A percentile compares a stretch with the other conserved stretches of the same genome.
These are phyloP conservation scores for Sepioteuthis lessoniana DNA, from an alignment of 2,888 invertebrate species.

Conservation along the genomic window DNA sequence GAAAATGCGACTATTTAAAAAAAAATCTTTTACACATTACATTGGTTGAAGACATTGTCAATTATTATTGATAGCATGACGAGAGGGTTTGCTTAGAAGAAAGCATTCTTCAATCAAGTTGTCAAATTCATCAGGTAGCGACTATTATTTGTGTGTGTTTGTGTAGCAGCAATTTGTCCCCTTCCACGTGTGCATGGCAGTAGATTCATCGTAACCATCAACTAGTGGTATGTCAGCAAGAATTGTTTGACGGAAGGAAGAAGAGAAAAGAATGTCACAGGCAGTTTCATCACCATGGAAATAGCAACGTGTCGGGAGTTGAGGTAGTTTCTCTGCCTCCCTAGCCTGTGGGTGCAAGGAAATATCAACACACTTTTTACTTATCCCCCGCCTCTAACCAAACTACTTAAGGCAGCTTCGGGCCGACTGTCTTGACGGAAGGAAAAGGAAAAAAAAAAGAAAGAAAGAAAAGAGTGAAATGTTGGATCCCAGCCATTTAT, in stretches of 20 bases:
- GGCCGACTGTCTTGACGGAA: neutral
- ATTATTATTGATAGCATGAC: no score
- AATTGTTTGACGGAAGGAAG: slow-evolving; percentile 51
- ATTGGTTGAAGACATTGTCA: no score
- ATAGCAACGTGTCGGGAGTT: neutral
- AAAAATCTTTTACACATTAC: no score
- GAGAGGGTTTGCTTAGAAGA: no score
- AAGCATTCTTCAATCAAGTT: no score
- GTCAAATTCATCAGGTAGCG: no score
- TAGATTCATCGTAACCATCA: neutral
- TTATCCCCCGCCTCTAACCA: neutral
- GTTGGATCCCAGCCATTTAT: neutral
- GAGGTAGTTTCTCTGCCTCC: neutral
- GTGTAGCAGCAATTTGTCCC: no score
- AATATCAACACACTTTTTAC: neutral
- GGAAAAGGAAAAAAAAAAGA: neutral
- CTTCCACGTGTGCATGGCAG: neutral
- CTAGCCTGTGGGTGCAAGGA: neutral
- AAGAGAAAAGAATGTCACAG: neutral
- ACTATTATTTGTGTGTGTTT: no score
- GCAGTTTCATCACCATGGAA: neutral
- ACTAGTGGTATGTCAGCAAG: neutral
- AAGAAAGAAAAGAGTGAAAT: neutral
- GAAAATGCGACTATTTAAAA: no score
- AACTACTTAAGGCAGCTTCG: neutral